These are phyloP conservation scores for Centropus unirufus DNA, from an alignment of 2,113 vertebrate species.

Conservation along the genomic window DNA sequence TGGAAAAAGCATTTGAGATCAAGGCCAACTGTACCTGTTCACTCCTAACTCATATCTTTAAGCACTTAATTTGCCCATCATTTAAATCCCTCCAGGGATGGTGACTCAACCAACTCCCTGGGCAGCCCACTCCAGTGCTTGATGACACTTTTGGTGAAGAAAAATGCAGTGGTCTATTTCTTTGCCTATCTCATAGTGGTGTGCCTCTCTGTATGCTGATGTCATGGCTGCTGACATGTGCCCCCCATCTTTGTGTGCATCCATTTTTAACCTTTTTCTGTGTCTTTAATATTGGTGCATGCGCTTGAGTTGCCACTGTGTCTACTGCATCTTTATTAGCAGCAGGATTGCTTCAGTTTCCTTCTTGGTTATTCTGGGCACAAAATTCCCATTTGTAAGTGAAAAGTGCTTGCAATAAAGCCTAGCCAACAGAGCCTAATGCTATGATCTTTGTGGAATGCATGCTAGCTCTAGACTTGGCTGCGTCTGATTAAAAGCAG, in stretches of 20 bases:
- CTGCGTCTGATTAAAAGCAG: not conserved
- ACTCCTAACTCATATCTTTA: too few species aligned
- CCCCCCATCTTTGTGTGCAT: not conserved
- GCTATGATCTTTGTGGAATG: not conserved
- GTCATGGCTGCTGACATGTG: not conserved
- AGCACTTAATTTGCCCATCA: too few species aligned
- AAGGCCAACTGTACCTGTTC: too few species aligned
- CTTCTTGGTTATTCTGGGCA: not conserved
- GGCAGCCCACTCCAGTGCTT: too few species aligned
- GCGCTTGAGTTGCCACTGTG: not conserved
- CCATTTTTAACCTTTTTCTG: not conserved
- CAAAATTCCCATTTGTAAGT: not conserved
- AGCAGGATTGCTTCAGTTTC: not conserved
- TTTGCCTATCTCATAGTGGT: not conserved
- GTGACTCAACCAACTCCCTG: too few species aligned
- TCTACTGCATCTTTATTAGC: not conserved
- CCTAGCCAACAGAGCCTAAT: not conserved
- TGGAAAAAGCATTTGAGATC: too few species aligned
- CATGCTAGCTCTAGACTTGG: not conserved
- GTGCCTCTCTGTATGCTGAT: accelerated
- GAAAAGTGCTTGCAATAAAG: not conserved
- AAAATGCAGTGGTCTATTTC: not conserved
- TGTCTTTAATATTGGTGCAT: not conserved
- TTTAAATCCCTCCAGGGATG: too few species aligned
- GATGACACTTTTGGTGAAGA: too few species aligned